A percentile compares a stretch with the other conserved stretches of the same genome.
These are phyloP conservation scores for Sternotherus odoratus DNA, from an alignment of 2,797 vertebrate species.

Conservation along the genomic window DNA sequence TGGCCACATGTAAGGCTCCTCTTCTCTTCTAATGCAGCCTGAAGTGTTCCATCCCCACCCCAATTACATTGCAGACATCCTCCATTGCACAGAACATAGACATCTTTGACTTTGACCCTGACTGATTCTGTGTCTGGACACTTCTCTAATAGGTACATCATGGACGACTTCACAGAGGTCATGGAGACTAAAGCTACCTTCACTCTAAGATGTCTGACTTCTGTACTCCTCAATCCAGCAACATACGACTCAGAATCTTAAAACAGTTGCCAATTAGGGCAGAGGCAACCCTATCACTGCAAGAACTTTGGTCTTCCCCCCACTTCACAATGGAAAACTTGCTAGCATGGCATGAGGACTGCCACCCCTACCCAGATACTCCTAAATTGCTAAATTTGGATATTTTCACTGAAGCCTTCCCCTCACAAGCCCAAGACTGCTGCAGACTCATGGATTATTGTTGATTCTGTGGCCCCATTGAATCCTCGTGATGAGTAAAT, in stretches of 20 bases:
- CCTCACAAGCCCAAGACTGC: background rate
- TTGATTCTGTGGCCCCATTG: background rate
- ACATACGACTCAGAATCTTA: background rate
- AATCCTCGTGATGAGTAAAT: background rate
- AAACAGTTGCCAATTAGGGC: background rate
- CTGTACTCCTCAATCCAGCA: background rate
- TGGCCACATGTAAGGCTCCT: background rate
- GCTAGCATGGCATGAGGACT: background rate
- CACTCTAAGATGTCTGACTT: background rate
- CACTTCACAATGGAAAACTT: background rate
- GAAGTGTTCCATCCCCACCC: background rate
- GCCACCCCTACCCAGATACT: background rate
- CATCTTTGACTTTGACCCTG: background rate
- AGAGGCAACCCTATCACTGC: background rate
- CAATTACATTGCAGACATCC: background rate
- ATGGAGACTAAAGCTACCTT: background rate
- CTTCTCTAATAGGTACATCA: background rate
- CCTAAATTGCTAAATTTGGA: background rate
- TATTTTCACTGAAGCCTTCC: background rate
- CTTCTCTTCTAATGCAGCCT: background rate
- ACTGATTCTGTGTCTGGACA: background rate
- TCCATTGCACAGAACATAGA: background rate
- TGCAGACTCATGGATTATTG: background rate
- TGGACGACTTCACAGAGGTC: background rate
- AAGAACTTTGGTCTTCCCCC: slow-evolving; percentile 6